These are phyloP conservation scores for Lophius americanus DNA, from an alignment of 2,797 vertebrate species.

Conservation along the genomic window DNA sequence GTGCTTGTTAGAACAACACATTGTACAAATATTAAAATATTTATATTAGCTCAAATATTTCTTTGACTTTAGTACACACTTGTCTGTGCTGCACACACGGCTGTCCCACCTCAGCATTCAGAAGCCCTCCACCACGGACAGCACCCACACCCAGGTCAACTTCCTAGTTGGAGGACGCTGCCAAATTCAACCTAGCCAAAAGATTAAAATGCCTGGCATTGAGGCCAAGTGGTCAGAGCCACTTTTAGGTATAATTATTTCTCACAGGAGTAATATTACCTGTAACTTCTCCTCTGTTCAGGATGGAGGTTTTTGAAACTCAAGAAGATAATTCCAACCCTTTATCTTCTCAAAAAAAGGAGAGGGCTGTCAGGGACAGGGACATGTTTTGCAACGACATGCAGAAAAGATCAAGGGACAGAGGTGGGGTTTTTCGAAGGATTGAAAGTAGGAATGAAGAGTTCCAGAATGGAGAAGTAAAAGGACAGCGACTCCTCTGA, in stretches of 20 bases:
- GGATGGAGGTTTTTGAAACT: constrained; percentile 60
- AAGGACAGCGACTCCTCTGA: constrained; percentile 47
- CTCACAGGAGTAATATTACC: constrained; percentile 50
- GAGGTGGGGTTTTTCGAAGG: not conserved
- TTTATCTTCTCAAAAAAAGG: constrained; percentile 45
- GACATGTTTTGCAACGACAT: constrained; percentile 39
- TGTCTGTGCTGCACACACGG: constrained; percentile 28
- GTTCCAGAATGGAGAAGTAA: constrained; percentile 34
- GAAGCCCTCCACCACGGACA: too few relatives aligned
- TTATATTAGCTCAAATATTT: constrained; percentile 60
- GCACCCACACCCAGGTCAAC: too few relatives aligned
- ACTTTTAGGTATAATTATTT: constrained; percentile 51
- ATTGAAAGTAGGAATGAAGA: not conserved
- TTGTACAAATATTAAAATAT: constrained; percentile 47
- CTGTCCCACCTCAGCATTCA: not conserved
- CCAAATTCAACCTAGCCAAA: too few relatives aligned
- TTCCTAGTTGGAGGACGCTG: too few relatives aligned
- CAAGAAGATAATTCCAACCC: constrained; percentile 61
- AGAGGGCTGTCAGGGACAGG: constrained; percentile 41
- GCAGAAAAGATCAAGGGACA: constrained; percentile 19
- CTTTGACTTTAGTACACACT: constrained; percentile 59
- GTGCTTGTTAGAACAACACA: constrained; percentile 41
- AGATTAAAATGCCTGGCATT: too few relatives aligned
- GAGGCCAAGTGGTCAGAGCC: too few relatives aligned
- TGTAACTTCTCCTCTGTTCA: constrained; percentile 36